Evolutionary conservation across 2,797 vertebrate genomes (phyloP).

Genomic region (Cyprinella venusta): DNA sequence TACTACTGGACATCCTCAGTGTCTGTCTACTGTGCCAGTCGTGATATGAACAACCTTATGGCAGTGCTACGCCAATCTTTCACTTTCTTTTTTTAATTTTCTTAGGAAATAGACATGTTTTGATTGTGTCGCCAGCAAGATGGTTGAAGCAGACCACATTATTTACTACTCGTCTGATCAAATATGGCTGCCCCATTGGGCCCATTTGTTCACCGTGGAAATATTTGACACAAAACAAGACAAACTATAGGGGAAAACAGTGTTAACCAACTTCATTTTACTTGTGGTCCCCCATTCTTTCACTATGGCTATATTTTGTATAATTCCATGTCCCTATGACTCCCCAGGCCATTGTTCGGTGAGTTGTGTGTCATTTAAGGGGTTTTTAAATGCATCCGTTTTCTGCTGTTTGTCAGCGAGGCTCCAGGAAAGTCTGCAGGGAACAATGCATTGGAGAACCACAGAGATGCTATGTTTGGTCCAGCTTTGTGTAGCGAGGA

Average conservation of each 20-base stretch:
- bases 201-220: conserved; percentile 54
- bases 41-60: neutral
- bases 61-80: neutral
- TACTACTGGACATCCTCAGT: neutral
- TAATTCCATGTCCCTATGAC: conserved; percentile 66
- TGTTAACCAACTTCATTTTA: conserved; percentile 60
- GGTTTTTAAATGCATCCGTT: conserved; percentile 67
- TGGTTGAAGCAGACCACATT: conserved; percentile 29
- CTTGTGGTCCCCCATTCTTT: conserved; percentile 55
- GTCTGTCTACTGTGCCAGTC: neutral
- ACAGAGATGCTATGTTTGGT: conserved; percentile 66
- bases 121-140: conserved; percentile 3
- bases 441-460: conserved; percentile 72
- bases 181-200: conserved; percentile 1
- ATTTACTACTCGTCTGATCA: conserved; percentile 25
- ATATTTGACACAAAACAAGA: conserved; percentile 64
- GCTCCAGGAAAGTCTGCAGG: conserved; percentile 63
- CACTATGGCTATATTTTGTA: conserved; percentile 64
- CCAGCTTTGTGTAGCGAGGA: conserved; percentile 63
- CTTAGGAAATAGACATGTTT: conserved; percentile 6
- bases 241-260: conserved; percentile 43
- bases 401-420: conserved; percentile 72
- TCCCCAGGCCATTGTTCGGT: conserved; percentile 74
- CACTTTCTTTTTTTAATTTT: conserved; percentile 6
- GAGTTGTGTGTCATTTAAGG: conserved; percentile 67